Evolutionary conservation across 2,797 vertebrate species (phyloP).

Genomic region (Phoebastria nigripes): DNA sequence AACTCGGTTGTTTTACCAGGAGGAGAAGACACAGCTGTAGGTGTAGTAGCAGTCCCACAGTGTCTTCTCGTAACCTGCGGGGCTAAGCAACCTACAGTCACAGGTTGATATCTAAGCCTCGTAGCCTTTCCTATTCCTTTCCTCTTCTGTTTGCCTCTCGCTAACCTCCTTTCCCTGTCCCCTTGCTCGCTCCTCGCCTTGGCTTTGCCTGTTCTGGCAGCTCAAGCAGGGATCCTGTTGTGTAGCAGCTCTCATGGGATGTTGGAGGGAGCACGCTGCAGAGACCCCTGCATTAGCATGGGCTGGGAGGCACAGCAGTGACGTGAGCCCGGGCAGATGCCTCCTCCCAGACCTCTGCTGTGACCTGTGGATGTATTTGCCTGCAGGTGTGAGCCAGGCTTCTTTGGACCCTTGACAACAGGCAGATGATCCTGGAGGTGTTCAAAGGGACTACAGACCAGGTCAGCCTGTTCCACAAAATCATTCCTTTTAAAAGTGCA

Average conservation of each 20-base stretch:
- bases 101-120: neutral
- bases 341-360: neutral
- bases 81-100: neutral
- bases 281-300: fast-evolving
- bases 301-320: neutral
- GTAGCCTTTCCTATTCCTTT: neutral
- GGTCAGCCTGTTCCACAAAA: neutral
- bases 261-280: neutral
- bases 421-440: neutral
- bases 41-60: neutral
- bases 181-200: neutral
- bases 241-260: neutral
- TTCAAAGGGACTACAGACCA: neutral
- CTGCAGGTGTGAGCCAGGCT: neutral
- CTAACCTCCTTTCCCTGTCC: too few species aligned
- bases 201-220: neutral
- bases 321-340: neutral
- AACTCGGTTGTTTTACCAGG: neutral
- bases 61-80: neutral
- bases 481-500: neutral
- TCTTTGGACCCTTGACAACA: neutral
- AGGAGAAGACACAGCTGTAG: neutral
- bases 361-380: fast-evolving
- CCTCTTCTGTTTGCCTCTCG: neutral
- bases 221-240: neutral